Evolutionary conservation across 2,888 invertebrate species (phyloP).

Genomic region (Acleris laterana): DNA sequence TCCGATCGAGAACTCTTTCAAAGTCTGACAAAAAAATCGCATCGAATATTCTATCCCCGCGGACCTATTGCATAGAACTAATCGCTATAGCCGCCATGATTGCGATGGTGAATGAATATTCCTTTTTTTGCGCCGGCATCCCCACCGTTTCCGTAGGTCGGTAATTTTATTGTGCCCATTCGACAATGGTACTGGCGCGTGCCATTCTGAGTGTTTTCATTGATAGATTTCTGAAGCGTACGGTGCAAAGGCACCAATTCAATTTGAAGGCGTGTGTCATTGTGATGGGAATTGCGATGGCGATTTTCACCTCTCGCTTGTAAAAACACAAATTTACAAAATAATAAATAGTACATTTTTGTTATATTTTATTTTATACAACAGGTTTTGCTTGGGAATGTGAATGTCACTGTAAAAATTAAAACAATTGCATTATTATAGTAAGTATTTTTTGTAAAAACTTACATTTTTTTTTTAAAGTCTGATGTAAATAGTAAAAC

Average conservation of each 20-base stretch:
- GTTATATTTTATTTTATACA: too few species aligned
- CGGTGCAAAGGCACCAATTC: conserved; percentile 38
- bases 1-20: conserved; percentile 10
- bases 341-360: too few species aligned
- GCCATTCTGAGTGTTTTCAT: conserved; percentile 73
- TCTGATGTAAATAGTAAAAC: too few species aligned
- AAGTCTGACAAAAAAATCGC: conserved; percentile 40
- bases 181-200: conserved; percentile 68
- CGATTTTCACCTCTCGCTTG: neutral
- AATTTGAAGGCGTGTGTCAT: neutral
- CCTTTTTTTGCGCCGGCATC: conserved; percentile 58
- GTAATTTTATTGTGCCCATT: conserved; percentile 62
- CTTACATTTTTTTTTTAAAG: too few species aligned
- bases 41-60: conserved; percentile 38
- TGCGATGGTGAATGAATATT: conserved; percentile 72
- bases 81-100: conserved; percentile 71
- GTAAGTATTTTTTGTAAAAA: too few species aligned
- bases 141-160: conserved; percentile 55
- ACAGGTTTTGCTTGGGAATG: too few species aligned
- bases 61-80: conserved; percentile 58
- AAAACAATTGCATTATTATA: too few species aligned
- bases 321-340: too few species aligned
- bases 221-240: conserved; percentile 45
- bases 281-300: conserved; percentile 8
- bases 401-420: too few species aligned